These are phyloP conservation scores for Drosophila subsilvestris DNA, from an alignment of 2,888 invertebrate species.

Conservation along the genomic window DNA sequence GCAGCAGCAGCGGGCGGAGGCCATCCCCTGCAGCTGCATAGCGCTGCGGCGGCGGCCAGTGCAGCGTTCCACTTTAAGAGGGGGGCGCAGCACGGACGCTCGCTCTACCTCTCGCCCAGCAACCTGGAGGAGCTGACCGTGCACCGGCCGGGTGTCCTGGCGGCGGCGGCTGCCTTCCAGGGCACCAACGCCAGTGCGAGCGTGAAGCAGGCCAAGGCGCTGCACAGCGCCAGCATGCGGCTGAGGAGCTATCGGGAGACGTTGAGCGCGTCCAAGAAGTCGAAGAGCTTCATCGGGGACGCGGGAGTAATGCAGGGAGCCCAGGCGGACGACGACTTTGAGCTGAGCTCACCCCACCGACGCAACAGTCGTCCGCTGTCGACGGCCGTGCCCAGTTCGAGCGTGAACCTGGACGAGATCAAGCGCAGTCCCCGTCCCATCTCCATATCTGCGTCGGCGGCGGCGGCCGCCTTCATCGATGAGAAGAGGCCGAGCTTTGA, in stretches of 20 bases:
- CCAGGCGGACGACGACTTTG: slow-evolving; percentile 80
- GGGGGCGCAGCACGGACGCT: slow-evolving; percentile 83
- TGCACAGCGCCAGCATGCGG: slow-evolving; percentile 84
- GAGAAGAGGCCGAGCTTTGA: slow-evolving; percentile 84
- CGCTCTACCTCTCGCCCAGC: slow-evolving; percentile 83
- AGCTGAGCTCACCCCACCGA: slow-evolving; percentile 83
- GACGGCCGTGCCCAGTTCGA: slow-evolving; percentile 72
- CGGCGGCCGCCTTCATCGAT: slow-evolving; percentile 82
- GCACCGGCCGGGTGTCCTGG: slow-evolving; percentile 81
- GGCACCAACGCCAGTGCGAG: slow-evolving; percentile 83
- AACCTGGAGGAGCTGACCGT: slow-evolving; percentile 83
- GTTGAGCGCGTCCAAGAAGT: slow-evolving; percentile 83
- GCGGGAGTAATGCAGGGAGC: slow-evolving; percentile 51
- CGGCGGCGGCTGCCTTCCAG: slow-evolving; percentile 82
- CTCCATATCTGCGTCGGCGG: slow-evolving; percentile 76
- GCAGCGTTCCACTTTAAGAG: slow-evolving; percentile 83
- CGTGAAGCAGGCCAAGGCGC: slow-evolving; percentile 82
- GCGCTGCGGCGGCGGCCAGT: slow-evolving; percentile 80
- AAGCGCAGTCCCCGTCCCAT: slow-evolving; percentile 83
- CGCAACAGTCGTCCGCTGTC: slow-evolving; percentile 83
- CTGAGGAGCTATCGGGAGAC: slow-evolving; percentile 83
- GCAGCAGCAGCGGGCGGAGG: slow-evolving; percentile 66
- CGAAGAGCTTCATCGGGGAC: slow-evolving; percentile 84
- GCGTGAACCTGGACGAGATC: slow-evolving; percentile 82
- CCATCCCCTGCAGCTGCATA: slow-evolving; percentile 79